Evolutionary conservation across 2,888 invertebrate genomes (phyloP), one percentile per base, ranked within the genome.

Genomic region (Germaria angustata): DNA sequence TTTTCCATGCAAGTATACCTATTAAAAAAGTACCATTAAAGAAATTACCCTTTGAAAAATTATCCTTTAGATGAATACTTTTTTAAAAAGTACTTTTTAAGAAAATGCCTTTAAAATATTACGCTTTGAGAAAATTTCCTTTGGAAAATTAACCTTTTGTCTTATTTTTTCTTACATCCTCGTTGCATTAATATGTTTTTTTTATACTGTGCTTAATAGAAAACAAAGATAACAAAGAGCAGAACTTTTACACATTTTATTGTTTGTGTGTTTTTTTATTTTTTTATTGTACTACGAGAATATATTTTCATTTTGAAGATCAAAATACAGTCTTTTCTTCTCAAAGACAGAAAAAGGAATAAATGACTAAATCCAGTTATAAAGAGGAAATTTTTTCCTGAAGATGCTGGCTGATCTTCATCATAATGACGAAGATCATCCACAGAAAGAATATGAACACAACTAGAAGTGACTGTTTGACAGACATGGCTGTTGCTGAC

Each of bases 331-430:
- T 73, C n/a, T 53, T 44, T 71, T 28, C 44, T 61, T 39, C 8
- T 13, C 4, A 55, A 63, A 55, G n/a, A 63, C 28, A 51, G 15
- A 32, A 44, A 73, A 53, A 13, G 17, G 28, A 65, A 69, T 49
- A n/a, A n/a, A 53, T 51, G 59, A 44, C 39, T 46, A 24, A 51
- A 71, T 82, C 82, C 78, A 82, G 82, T 82, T 79, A 75, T 82
- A 71, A 79, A 75, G 59, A 71, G 69, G 63, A 44, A 44, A 61
- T 15, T 61, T 68, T 77, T 77, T 69, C 46, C 20, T 71, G 20
- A 80, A 49, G 41, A 46, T 53, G 61, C 61, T 41, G 73, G 63
- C 28, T 80, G 53, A 69, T 73, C 61, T 53, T 44, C 28, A 55
- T 24, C 59, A 28, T 24, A 20, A 55, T 28, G 53, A 41, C 55